Conservation (phyloP, 2,888 invertebrate species). For the Spodoptera exigua region DNA sequence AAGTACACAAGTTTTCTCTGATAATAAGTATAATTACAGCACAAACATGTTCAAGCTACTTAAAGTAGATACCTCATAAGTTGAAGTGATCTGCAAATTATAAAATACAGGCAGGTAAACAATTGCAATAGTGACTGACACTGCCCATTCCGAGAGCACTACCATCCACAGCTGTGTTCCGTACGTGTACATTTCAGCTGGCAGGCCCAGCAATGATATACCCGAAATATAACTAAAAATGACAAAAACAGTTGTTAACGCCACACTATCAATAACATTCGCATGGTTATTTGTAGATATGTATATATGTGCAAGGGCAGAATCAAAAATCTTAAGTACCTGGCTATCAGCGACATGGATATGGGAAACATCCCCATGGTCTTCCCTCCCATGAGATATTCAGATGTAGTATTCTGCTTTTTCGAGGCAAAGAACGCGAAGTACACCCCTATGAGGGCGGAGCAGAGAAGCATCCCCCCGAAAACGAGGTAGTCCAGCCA, state of each 20-base stretch:
- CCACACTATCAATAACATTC: constrained; percentile 21
- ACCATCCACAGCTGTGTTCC: constrained; percentile 93
- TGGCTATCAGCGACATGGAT: constrained; percentile 93
- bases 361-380: constrained; percentile 94
- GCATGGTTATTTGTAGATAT: constrained; percentile 19
- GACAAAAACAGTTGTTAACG: constrained; percentile 15
- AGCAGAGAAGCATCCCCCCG: constrained; percentile 90
- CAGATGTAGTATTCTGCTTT: constrained; percentile 92
- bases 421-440: constrained; percentile 92
- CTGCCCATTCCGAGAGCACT: constrained; percentile 90
- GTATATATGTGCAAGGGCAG: constrained; percentile 6
- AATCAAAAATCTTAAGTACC: constrained; percentile 81
- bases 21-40: constrained; percentile 4
- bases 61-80: constrained; percentile 90
- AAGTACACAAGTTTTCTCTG: constrained; percentile 1
- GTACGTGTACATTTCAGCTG: constrained; percentile 93
- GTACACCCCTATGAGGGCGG: constrained; percentile 92
- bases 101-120: constrained; percentile 93
- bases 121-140: constrained; percentile 91
- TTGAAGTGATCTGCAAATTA: constrained; percentile 92
- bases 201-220: constrained; percentile 92
- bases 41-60: constrained; percentile 5
- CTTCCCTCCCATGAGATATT: constrained; percentile 93
- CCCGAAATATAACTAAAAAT: constrained; percentile 92
- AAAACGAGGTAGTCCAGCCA: constrained; percentile 91